phyloP scores from a whole-genome alignment of 2,797 vertebrate genomes.

The Eospalax fontanierii region DNA sequence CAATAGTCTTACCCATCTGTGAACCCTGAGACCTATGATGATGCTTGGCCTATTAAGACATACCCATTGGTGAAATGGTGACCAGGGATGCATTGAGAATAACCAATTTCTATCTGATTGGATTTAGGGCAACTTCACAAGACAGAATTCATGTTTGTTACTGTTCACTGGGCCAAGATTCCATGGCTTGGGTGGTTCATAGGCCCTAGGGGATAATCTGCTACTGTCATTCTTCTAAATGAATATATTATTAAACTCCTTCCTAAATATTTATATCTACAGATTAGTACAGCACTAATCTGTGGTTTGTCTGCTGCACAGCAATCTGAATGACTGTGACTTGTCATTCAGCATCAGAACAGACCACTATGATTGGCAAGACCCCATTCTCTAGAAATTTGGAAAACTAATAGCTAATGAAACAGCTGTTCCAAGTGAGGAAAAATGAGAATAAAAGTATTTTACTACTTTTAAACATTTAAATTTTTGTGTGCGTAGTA shows the following conservation, averaged over 20 bases:
- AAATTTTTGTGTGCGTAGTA: neutral
- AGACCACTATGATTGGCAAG: neutral
- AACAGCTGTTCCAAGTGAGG: too few species aligned
- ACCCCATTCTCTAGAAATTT: neutral
- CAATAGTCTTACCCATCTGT: neutral
- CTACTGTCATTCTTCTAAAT: neutral
- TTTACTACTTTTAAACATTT: conserved; percentile 16
- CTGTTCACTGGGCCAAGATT: neutral
- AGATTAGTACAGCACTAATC: neutral
- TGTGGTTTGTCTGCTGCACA: neutral
- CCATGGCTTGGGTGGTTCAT: neutral
- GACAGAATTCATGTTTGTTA: neutral
- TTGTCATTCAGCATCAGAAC: neutral
- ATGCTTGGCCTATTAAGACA: neutral
- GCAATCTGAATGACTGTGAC: neutral
- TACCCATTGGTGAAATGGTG: neutral
- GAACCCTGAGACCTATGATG: neutral
- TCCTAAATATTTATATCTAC: neutral
- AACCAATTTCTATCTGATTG: neutral
- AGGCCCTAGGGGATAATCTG: neutral
- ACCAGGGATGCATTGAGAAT: neutral
- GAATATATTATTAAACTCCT: neutral
- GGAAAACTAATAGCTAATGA: neutral
- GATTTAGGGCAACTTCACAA: neutral
- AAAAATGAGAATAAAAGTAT: conserved; percentile 9